A percentile compares a stretch with the other conserved stretches of the same genome.
phyloP scores from a whole-genome alignment of 2,113 vertebrate genomes.

The Pseudopipra pipra region DNA sequence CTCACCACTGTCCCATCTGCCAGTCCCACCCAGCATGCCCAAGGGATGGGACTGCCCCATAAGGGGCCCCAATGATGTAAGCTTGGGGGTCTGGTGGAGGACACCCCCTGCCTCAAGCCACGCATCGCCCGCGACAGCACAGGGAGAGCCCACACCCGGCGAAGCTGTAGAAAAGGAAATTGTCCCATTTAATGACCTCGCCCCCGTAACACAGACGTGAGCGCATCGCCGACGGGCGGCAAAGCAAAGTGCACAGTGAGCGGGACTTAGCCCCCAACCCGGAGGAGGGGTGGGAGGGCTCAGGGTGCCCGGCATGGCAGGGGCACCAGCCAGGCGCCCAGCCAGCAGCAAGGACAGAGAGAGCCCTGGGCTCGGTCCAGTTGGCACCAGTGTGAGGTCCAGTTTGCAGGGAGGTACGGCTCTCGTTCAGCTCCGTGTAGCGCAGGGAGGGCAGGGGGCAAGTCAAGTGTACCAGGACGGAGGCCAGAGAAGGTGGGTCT shows the following conservation, averaged over 20 bases:
- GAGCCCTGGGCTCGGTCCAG: background rate
- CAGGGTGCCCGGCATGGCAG: background rate
- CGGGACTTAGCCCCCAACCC: background rate
- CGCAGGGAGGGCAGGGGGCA: background rate
- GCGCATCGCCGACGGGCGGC: background rate
- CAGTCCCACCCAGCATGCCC: background rate
- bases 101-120: rapidly evolving
- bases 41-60: rapidly evolving
- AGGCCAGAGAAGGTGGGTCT: background rate
- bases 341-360: constrained; percentile 18
- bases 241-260: constrained; percentile 58
- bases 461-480: background rate
- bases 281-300: background rate
- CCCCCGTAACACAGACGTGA: constrained; percentile 3
- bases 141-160: background rate
- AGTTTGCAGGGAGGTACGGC: constrained; percentile 43
- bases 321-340: rapidly evolving
- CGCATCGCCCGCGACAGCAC: rapidly evolving
- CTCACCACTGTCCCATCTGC: background rate
- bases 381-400: constrained; percentile 48
- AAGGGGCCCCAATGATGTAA: rapidly evolving
- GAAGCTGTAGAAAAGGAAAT: constrained; percentile 47
- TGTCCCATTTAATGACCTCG: constrained; percentile 61
- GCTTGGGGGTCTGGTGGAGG: background rate
- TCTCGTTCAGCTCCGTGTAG: background rate